Evolutionary conservation across 2,888 invertebrate genomes (phyloP).

Genomic region (Sepioteuthis lessoniana): DNA sequence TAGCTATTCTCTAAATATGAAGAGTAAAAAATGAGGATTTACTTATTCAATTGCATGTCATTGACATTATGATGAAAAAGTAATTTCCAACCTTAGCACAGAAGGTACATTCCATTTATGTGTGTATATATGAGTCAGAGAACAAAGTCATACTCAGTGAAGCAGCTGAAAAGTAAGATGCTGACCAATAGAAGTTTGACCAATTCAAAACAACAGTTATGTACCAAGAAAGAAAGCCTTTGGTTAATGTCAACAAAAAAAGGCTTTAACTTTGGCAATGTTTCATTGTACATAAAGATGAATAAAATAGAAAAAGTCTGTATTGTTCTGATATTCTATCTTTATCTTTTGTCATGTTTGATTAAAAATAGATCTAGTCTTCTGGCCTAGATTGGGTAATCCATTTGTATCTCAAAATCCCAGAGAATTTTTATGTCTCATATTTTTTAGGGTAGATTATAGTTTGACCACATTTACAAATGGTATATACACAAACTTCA

Average conservation of each 20-base stretch:
- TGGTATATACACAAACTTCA: too few species aligned
- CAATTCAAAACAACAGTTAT: neutral
- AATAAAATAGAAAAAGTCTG: neutral
- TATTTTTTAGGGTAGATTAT: too few species aligned
- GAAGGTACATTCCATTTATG: neutral
- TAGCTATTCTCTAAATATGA: neutral
- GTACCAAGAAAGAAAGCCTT: neutral
- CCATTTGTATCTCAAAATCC: too few species aligned
- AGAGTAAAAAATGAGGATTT: neutral
- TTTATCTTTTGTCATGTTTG: neutral
- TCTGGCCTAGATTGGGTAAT: too few species aligned
- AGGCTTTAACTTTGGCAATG: neutral
- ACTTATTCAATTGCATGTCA: neutral
- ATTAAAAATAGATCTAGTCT: too few species aligned
- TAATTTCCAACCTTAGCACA: neutral
- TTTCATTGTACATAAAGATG: neutral
- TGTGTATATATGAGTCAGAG: neutral
- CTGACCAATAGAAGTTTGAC: neutral
- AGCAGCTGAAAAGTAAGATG: neutral
- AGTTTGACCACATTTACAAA: too few species aligned
- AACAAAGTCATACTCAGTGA: neutral
- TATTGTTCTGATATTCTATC: neutral
- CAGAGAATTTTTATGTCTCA: too few species aligned
- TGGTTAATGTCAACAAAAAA: neutral
- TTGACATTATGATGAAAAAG: neutral